These are phyloP conservation scores for Xanthia togata DNA, from an alignment of 2,888 invertebrate genomes.

Conservation along the genomic window DNA sequence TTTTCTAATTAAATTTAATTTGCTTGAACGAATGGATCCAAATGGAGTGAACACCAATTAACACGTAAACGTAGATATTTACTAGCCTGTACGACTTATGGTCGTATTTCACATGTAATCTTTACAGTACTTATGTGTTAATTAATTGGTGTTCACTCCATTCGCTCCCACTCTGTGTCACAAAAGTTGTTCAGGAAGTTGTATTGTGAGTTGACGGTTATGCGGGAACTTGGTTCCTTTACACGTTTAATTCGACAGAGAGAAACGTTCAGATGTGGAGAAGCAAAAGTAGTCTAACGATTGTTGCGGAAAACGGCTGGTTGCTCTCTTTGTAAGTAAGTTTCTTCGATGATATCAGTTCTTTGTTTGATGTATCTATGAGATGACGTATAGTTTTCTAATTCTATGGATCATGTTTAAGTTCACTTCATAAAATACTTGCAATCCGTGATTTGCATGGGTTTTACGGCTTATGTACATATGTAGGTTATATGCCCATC, in stretches of 20 bases:
- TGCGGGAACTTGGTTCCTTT: conserved; percentile 65
- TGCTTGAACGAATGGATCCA: no score
- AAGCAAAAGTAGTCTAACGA: conserved; percentile 17
- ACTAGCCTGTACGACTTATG: no score
- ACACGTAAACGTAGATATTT: no score
- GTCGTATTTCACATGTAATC: no score
- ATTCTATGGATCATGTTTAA: not conserved
- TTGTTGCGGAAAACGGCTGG: conserved; percentile 32
- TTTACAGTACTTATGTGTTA: no score
- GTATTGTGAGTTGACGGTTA: conserved; percentile 64
- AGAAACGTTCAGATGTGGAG: conserved; percentile 42
- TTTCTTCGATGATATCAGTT: not conserved
- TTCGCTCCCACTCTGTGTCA: conserved; percentile 18
- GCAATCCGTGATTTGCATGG: not conserved
- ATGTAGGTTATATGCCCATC: not conserved
- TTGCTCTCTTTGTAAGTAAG: conserved; percentile 33
- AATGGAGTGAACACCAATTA: no score
- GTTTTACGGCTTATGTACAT: not conserved
- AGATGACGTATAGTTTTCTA: no score
- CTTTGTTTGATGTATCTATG: not conserved
- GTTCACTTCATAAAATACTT: not conserved
- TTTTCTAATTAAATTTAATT: no score
- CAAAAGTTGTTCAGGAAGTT: conserved; percentile 63
- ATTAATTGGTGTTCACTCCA: conserved; percentile 16
- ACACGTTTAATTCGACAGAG: conserved; percentile 62